Evolutionary conservation across 1,140 invertebrate genomes (phyloP).

Genomic region (Eupeodes corollae): DNA sequence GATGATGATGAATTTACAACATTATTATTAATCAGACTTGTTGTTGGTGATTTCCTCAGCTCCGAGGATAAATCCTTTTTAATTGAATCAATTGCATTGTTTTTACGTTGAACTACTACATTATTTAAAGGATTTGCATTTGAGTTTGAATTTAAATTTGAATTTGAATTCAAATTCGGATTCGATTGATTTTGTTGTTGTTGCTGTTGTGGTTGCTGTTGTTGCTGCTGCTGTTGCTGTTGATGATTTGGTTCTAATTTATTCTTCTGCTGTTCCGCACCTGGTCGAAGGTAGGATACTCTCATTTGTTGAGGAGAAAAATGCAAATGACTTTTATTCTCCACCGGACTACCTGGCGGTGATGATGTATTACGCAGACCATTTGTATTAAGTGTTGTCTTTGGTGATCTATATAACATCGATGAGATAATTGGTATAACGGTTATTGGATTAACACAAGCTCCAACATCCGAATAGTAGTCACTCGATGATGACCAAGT

Average conservation of each 20-base stretch:
- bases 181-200: not conserved
- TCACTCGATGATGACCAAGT: constrained; percentile 55
- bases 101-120: constrained; percentile 19
- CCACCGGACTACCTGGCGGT: constrained; percentile 38
- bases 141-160: too few species aligned
- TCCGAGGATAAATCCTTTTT: constrained; percentile 29
- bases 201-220: constrained; percentile 28
- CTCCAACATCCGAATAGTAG: constrained; percentile 57
- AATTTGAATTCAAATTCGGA: too few species aligned
- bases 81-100: constrained; percentile 24
- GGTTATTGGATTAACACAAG: constrained; percentile 69
- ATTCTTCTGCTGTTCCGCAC: not conserved
- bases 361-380: constrained; percentile 16
- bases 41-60: constrained; percentile 19
- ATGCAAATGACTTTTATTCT: constrained; percentile 51
- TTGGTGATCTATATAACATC: constrained; percentile 15
- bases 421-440: constrained; percentile 44
- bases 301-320: constrained; percentile 53
- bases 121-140: constrained; percentile 10
- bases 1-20: too few species aligned
- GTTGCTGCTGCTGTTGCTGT: constrained; percentile 14
- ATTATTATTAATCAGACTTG: not conserved
- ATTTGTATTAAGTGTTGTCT: constrained; percentile 18
- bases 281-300: constrained; percentile 23
- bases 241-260: not conserved